Percentiles rank a stretch among this genome's conserved stretches.
Conservation (phyloP, 2,113 vertebrate species). For the Thamnophis sirtalis region DNA sequence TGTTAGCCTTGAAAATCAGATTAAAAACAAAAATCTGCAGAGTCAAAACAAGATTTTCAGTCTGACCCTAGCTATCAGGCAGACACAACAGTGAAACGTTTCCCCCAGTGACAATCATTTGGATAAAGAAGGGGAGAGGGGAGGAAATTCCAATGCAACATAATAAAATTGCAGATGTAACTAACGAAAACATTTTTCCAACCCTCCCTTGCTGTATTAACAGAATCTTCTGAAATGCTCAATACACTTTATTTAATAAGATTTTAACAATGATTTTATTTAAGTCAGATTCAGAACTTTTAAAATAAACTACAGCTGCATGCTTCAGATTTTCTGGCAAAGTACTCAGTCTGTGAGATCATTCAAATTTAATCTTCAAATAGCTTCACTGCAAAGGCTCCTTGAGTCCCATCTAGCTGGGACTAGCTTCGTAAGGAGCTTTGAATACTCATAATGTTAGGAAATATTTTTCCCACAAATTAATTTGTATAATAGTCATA, state of each 20-base stretch:
- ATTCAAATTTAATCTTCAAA: background rate
- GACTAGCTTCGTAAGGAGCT: background rate
- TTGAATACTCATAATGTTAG: background rate
- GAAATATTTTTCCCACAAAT: background rate
- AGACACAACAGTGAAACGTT: background rate
- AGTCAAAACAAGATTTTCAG: background rate
- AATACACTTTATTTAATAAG: background rate
- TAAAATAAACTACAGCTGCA: background rate
- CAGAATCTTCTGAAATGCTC: background rate
- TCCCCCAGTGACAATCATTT: background rate
- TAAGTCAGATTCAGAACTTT: background rate
- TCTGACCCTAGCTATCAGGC: background rate
- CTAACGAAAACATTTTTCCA: background rate
- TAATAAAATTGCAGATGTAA: background rate
- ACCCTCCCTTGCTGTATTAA: background rate
- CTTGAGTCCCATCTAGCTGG: background rate
- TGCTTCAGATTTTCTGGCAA: background rate
- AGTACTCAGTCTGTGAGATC: background rate
- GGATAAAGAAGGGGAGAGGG: background rate
- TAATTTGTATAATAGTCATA: constrained; percentile 1
- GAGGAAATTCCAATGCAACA: background rate
- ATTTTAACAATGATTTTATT: background rate
- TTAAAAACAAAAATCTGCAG: background rate
- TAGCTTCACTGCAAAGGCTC: background rate
- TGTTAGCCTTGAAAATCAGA: background rate